Evolutionary conservation across 2,888 invertebrate genomes (phyloP), one percentile per base, ranked within the genome.

Genomic region (Lasioglossum malachurum): DNA sequence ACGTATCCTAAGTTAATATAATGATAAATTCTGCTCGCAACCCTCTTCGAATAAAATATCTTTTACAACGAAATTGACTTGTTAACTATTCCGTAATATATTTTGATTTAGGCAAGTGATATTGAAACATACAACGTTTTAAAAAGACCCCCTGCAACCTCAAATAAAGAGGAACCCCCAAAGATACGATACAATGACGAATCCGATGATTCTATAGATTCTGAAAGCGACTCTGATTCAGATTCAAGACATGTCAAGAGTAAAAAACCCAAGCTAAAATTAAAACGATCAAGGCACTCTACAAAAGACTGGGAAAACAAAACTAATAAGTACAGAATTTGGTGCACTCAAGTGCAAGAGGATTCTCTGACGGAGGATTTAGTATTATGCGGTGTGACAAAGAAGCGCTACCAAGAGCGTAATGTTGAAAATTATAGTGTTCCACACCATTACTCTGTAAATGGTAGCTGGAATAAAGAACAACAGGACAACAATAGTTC

Each of bases 391-490:
- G 98, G 97, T 95, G 98, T 98, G 16, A 97, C 97, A 93, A 96
- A 95, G 95, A 97, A 96, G 94, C 96, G 96, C 94, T 97, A 96
- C 80, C 93, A 94, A 96, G 97, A 96, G 78, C 95, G 97, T 41
- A 96, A 96, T 94, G 97, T 98, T 77, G 98, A 98, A 95, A 97
- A 97, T 94, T 98, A 98, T 95, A 97, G 97, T 95, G 97, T 97
- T 94, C 96, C 96, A 64, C 95, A 96, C 91, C 96, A 96, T 92
- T 92, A 92, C 80, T 79, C 92, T 35, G 82, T 84, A 53, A 83
- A 88, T n/a, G 67, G 75, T 46, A 72, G 46, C 12, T 84, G 84
- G 84, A 87, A 82, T 27, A 88, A 82, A 31, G 89, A 92, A 69
- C 74, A 75, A 57, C 76, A 71, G 69, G 91, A 88, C 27, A 94